Base-by-base conservation (phyloP, 2,888 invertebrate genomes). In the Nemotelus nigrinus region DNA sequence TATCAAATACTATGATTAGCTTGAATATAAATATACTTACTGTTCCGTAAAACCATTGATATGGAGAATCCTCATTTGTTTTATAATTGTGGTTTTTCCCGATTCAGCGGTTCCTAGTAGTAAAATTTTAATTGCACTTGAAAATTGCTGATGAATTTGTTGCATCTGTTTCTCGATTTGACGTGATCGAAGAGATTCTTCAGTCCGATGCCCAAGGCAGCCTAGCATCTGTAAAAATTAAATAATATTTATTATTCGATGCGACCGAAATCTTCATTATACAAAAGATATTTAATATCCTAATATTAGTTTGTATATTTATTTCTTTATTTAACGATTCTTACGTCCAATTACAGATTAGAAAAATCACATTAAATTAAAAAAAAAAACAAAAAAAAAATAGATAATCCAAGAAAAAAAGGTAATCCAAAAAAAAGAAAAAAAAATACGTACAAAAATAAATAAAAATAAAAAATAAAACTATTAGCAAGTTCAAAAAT, bases 21-120 rank as follows among this genome's bases (percentile, higher is more conserved):
- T 25, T 25, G 0, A 1, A 25, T 25, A 25, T 25, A 25, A 25
- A 57, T 57, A n/a, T 53, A 88, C 89, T 88, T 89, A 94, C 94
- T 90, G 90, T 25, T 91, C 89, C 25, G 91, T 90, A 82, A 93
- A 95, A 74, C 94, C 95, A 83, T 93, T 92, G 3, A 94, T 91
- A 83, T 95, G 94, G 60, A 95, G 86, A 82, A 95, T 95, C 85
- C 92, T 93, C 95, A 95, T 95, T 86, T 95, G 95, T 83, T 95
- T 95, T 44, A 95, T 92, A 25, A 95, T 93, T 0, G 95, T 95
- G 0, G 95, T 95, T 85, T 95, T 95, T 0, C 95, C 95, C 7
- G 94, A 93, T 83, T 95, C 95, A 0, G 94, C 94, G 0, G 94
- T 93, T 0, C 93, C 93, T 3, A 93, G 84, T 0, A 93, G 84